A percentile compares a stretch with the other conserved stretches of the same genome.
phyloP scores from a whole-genome alignment of 2,113 vertebrate genomes.

The Hipposideros armiger region DNA sequence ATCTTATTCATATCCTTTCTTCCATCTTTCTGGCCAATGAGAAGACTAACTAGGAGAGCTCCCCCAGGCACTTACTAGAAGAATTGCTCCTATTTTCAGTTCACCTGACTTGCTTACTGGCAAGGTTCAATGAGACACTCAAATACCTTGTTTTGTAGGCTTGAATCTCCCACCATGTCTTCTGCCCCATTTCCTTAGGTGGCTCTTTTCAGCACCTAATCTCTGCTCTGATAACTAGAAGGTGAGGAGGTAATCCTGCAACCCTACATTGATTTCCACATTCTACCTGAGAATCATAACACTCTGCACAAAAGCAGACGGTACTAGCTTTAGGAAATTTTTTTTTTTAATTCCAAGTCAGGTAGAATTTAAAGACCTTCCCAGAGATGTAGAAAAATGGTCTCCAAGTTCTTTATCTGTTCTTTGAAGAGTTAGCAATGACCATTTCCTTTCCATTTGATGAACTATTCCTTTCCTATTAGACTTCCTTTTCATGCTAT shows the following conservation, averaged over 20 bases:
- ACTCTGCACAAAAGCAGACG: background rate
- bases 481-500: slow-evolving; percentile 3
- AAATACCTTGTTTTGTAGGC: background rate
- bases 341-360: background rate
- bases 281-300: background rate
- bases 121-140: background rate
- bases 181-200: background rate
- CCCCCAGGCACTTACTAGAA: background rate
- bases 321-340: background rate
- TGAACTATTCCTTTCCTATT: slow-evolving; percentile 4
- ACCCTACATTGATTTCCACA: background rate
- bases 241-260: background rate
- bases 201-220: background rate
- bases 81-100: background rate
- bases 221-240: background rate
- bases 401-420: slow-evolving; percentile 39
- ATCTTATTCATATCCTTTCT: background rate
- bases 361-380: slow-evolving; percentile 17
- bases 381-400: background rate
- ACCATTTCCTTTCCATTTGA: slow-evolving; percentile 26
- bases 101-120: background rate
- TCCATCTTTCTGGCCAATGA: background rate
- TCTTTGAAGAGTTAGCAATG: slow-evolving; percentile 19
- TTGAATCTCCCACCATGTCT: background rate
- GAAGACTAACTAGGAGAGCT: background rate